Percentiles rank a stretch among this genome's conserved stretches.
phyloP scores from a whole-genome alignment of 2,888 invertebrate genomes.

The Anoncus sp. region DNA sequence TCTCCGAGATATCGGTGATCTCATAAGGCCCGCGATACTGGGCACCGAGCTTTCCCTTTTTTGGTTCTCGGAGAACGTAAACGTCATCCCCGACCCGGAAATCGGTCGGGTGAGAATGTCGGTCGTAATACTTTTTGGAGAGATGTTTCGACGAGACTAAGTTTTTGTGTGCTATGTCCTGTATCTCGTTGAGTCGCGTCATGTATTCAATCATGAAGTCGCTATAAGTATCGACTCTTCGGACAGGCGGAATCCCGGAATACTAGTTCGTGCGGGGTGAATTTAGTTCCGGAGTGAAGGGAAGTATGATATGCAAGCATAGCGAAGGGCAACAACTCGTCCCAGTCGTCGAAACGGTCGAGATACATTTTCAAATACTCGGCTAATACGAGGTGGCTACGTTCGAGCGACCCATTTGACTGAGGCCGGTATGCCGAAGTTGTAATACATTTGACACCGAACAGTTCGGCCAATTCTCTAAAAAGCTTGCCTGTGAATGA shows the following conservation, averaged over 20 bases:
- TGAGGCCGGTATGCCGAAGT: too few relatives aligned
- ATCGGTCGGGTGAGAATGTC: too few relatives aligned
- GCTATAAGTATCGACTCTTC: slow-evolving; percentile 9
- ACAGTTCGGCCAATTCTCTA: background rate
- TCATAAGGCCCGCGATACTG: slow-evolving; percentile 13
- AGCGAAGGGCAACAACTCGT: slow-evolving; percentile 20
- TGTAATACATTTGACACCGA: too few relatives aligned
- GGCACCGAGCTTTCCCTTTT: too few relatives aligned
- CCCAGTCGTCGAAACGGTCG: too few relatives aligned
- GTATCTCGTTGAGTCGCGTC: too few relatives aligned
- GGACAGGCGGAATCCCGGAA: background rate
- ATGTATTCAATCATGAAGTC: background rate
- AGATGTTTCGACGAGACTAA: too few relatives aligned
- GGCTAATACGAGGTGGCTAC: too few relatives aligned
- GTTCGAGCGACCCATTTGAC: slow-evolving; percentile 23
- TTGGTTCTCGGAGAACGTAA: background rate
- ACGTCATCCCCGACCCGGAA: too few relatives aligned
- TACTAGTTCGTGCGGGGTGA: slow-evolving; percentile 22
- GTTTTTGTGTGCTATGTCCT: too few relatives aligned
- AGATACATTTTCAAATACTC: too few relatives aligned
- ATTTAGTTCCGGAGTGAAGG: slow-evolving; percentile 16
- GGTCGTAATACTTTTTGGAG: too few relatives aligned
- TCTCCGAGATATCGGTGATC: slow-evolving; percentile 5
- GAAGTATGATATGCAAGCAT: slow-evolving; percentile 32
- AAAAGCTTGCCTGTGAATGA: slow-evolving; percentile 18